Conservation (phyloP, 1,140 invertebrate genomes). For the Acyrthosiphon pisum region DNA sequence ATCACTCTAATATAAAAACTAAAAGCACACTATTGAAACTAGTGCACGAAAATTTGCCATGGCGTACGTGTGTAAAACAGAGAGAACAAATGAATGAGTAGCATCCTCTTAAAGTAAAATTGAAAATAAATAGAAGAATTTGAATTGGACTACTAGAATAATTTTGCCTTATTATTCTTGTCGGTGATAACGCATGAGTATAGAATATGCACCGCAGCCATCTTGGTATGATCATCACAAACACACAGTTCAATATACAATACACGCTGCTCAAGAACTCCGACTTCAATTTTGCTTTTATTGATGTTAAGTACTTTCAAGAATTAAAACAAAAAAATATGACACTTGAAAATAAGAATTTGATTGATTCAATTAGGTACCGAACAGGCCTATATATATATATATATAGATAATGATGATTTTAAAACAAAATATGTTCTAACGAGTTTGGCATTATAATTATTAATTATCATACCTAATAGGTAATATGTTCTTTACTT, state of each 20-base stretch:
- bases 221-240: too few species aligned
- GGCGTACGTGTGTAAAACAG: too few species aligned
- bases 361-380: not conserved
- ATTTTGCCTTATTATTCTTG: not conserved
- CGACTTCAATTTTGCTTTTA: not conserved
- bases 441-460: not conserved
- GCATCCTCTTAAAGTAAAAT: not conserved
- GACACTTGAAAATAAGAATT: not conserved
- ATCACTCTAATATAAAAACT: too few species aligned
- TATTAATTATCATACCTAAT: too few species aligned
- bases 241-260: not conserved
- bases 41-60: too few species aligned
- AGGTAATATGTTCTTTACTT: not conserved
- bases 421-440: not conserved
- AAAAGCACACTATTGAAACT: too few species aligned
- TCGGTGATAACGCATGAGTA: not conserved
- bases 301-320: too few species aligned
- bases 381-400: too few species aligned
- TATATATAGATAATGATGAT: not conserved
- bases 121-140: not conserved
- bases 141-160: too few species aligned
- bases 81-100: too few species aligned
- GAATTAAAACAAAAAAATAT: not conserved
- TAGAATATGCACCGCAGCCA: not conserved
- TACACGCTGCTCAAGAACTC: not conserved